phyloP scores from a whole-genome alignment of 2,113 vertebrate species.

The Aptenodytes forsteri region DNA sequence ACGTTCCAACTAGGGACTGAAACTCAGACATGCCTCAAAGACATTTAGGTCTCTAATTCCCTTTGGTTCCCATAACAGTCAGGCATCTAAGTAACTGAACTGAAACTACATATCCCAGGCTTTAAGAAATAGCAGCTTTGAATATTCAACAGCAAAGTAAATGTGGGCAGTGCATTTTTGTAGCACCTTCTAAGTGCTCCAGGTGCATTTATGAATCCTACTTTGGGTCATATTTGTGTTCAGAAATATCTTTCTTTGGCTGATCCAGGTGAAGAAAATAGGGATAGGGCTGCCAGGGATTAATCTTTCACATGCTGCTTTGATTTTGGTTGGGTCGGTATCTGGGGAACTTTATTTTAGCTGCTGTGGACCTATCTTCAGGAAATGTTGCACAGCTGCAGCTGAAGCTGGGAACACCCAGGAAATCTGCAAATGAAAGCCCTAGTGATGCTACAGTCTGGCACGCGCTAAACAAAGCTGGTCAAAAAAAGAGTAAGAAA shows the following conservation, averaged over 20 bases:
- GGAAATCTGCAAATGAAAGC: background rate
- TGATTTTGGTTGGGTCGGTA: background rate
- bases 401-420: background rate
- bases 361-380: background rate
- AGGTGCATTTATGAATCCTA: background rate
- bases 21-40: background rate
- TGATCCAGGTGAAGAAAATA: background rate
- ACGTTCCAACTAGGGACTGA: accelerated
- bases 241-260: background rate
- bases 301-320: background rate
- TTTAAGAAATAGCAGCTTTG: background rate
- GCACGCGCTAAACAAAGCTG: background rate
- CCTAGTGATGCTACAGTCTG: background rate
- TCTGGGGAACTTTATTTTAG: background rate
- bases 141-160: background rate
- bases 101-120: background rate
- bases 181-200: background rate
- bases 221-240: background rate
- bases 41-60: background rate
- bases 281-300: background rate
- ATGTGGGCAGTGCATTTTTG: background rate
- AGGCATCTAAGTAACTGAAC: background rate
- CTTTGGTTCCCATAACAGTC: background rate
- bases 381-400: background rate
- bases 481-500: background rate